Evolutionary conservation across 2,797 vertebrate species (phyloP).

Genomic region (Cynodonichthys magdalenae): DNA sequence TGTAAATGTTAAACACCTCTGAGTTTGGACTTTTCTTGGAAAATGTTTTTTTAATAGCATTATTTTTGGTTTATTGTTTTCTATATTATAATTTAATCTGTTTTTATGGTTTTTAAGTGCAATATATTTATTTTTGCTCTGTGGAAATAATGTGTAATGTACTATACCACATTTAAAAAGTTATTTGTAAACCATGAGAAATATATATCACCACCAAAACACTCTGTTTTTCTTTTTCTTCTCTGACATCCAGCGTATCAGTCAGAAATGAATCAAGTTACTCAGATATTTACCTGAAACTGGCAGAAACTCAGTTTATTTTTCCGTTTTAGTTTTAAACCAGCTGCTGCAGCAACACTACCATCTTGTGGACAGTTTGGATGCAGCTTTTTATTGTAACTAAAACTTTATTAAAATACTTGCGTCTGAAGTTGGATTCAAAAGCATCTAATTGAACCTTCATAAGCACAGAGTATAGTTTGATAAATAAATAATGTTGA

Average conservation of each 20-base stretch:
- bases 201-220: constrained; percentile 79
- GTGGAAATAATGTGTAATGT: constrained; percentile 92
- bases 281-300: too few relatives aligned
- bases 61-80: constrained; percentile 36
- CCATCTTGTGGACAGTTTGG: constrained; percentile 40
- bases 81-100: constrained; percentile 74
- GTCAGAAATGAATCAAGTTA: constrained; percentile 9
- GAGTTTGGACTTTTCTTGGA: constrained; percentile 65
- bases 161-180: constrained; percentile 87
- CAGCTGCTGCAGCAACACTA: neutral
- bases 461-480: too few relatives aligned
- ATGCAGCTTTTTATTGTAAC: too few relatives aligned
- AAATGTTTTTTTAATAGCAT: constrained; percentile 53
- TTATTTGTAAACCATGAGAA: constrained; percentile 92
- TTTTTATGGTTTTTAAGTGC: constrained; percentile 93
- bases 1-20: constrained; percentile 34
- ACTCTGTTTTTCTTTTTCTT: constrained; percentile 18
- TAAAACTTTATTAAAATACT: too few relatives aligned
- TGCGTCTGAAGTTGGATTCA: too few relatives aligned
- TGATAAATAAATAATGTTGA: neutral
- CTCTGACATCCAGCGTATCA: constrained; percentile 18
- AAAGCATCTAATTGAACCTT: too few relatives aligned
- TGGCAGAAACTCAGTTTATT: too few relatives aligned
- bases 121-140: constrained; percentile 99
- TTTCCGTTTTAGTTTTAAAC: neutral